Percentiles rank a stretch among this genome's conserved stretches.
phyloP scores from a whole-genome alignment of 2,888 invertebrate genomes.

The Apodemia mormo region DNA sequence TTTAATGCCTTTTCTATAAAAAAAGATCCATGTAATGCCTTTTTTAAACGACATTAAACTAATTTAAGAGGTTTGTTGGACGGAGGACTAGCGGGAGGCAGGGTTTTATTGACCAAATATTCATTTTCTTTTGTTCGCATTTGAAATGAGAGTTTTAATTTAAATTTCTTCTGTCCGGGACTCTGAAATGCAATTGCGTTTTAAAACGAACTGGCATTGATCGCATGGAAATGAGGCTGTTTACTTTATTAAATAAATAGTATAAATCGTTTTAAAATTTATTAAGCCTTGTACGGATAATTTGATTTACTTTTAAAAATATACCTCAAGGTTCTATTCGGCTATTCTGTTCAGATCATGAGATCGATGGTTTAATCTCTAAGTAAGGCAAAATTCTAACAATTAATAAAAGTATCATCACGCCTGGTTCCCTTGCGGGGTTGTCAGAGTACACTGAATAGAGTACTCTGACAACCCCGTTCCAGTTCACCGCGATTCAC shows the following conservation, averaged over 20 bases:
- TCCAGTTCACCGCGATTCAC: too few species aligned
- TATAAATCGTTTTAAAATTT: background rate
- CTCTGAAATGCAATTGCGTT: slow-evolving; percentile 9
- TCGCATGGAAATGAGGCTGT: background rate
- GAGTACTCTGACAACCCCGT: too few species aligned
- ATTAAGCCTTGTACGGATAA: background rate
- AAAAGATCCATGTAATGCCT: slow-evolving; percentile 3
- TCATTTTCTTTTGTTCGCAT: slow-evolving; percentile 16
- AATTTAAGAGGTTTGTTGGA: slow-evolving; percentile 14
- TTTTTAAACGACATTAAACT: slow-evolving; percentile 15
- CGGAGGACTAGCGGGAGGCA: background rate
- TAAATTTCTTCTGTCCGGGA: slow-evolving; percentile 13
- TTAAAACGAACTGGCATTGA: slow-evolving; percentile 4
- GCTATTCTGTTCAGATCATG: too few species aligned
- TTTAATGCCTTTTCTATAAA: slow-evolving; percentile 8
- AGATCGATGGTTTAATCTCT: too few species aligned
- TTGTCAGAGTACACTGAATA: too few species aligned
- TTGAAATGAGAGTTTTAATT: slow-evolving; percentile 14
- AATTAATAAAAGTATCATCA: too few species aligned
- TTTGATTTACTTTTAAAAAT: too few species aligned
- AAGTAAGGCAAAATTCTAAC: too few species aligned
- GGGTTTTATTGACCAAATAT: slow-evolving; percentile 16
- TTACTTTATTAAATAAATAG: slow-evolving; percentile 3
- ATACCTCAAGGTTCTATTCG: too few species aligned
- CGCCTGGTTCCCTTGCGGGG: too few species aligned